Conservation (phyloP, 2,113 vertebrate genomes). For the Perognathus longimembris region DNA sequence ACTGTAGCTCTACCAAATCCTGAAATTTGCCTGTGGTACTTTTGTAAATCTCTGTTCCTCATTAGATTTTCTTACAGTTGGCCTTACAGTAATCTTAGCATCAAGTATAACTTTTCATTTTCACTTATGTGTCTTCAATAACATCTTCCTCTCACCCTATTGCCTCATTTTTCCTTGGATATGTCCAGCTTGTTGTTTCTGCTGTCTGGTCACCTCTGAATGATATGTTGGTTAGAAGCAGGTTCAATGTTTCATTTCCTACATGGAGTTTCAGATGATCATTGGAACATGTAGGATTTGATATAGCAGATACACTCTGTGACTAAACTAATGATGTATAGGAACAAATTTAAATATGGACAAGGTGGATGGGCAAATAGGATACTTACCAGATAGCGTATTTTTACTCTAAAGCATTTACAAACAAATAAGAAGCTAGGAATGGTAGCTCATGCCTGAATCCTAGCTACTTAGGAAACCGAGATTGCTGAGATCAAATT, state of each 20-base stretch:
- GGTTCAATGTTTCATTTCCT: constrained; percentile 12
- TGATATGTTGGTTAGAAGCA: neutral
- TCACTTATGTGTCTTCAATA: neutral
- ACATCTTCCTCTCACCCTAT: neutral
- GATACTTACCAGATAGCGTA: neutral
- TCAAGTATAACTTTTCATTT: neutral
- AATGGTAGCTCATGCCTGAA: too few species aligned
- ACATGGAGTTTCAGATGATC: constrained; percentile 33
- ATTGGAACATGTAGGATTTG: neutral
- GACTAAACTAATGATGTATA: neutral
- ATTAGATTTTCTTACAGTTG: neutral
- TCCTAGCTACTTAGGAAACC: too few species aligned
- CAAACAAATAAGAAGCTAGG: neutral
- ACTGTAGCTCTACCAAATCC: neutral
- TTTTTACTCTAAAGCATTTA: neutral
- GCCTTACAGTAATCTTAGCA: neutral
- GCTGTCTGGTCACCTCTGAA: neutral
- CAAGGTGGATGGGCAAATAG: neutral
- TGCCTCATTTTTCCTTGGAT: neutral
- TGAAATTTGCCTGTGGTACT: neutral
- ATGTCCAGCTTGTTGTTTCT: neutral
- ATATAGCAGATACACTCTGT: neutral
- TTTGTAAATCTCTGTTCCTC: neutral
- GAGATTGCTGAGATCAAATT: too few species aligned
- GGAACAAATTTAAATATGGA: neutral